These are phyloP conservation scores for Nasonia oneida DNA, from an alignment of 2,888 invertebrate genomes.

Conservation along the genomic window DNA sequence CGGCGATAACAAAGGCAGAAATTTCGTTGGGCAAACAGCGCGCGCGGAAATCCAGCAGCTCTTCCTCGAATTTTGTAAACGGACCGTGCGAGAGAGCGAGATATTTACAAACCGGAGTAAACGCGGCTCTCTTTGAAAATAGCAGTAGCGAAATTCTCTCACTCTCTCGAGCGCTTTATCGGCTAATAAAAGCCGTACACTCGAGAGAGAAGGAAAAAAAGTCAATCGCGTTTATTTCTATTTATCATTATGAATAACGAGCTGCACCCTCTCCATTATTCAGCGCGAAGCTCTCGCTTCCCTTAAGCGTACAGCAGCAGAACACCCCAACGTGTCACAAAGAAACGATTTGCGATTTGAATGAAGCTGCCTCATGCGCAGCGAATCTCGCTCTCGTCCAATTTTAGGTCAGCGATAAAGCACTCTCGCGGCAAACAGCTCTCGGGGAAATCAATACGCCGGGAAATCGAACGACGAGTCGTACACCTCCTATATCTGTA, in stretches of 20 bases:
- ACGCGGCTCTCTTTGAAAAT: slow-evolving; percentile 44
- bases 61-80: slow-evolving; percentile 30
- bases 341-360: slow-evolving; percentile 50
- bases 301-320: slow-evolving; percentile 37
- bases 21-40: slow-evolving; percentile 11
- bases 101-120: slow-evolving; percentile 52
- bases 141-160: background rate
- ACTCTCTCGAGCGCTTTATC: too few species aligned
- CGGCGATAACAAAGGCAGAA: slow-evolving; percentile 12
- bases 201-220: background rate
- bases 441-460: slow-evolving; percentile 56
- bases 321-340: slow-evolving; percentile 9
- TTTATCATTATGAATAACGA: slow-evolving; percentile 41
- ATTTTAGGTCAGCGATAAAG: slow-evolving; percentile 61
- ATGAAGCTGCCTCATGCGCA: slow-evolving; percentile 20
- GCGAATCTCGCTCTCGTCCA: slow-evolving; percentile 26
- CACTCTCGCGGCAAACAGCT: slow-evolving; percentile 52
- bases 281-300: slow-evolving; percentile 3
- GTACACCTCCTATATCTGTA: background rate
- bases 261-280: slow-evolving; percentile 26
- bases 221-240: slow-evolving; percentile 36
- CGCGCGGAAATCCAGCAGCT: background rate
- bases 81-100: background rate
- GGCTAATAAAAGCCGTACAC: background rate
- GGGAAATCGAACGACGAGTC: slow-evolving; percentile 41